Evolutionary conservation across 2,797 vertebrate genomes (phyloP), one percentile per base, ranked within the genome.

Genomic region (Anguilla anguilla): DNA sequence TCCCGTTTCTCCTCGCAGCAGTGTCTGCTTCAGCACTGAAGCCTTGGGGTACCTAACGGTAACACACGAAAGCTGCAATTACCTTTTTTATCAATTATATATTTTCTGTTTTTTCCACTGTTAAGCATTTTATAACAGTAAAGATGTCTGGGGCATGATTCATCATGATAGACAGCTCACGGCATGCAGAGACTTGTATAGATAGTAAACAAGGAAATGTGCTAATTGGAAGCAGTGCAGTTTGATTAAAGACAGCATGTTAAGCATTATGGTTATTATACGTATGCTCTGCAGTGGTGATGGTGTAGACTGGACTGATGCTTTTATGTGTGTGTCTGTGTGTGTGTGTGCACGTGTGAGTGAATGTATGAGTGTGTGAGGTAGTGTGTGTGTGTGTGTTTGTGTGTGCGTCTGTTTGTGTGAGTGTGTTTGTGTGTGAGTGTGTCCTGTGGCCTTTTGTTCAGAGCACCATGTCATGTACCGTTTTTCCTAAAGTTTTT

Each of bases 1-100:
- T 92, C 59, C 55, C 11, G 59, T 86, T 28, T 88, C 83, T 72
- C 28, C 35, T 77, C 88, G 81, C 3, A 89, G 74, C 87, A 89
- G 87, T 86, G 55, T 86, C 2, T 83, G 49, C 88, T 81, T 61
- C 25, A 53, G 57, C 87, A 86, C 87, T 87, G 28, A 61, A 77
- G 89, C 46, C 61, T 39, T 55, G 11, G 85, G 87, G 59, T 15
- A 83, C 28, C 74, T 84, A 57, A 74, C 82, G 87, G 67, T 39
- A 89, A 89, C 85, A 81, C 72, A 13, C n/a, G 49, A 5, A 84
- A 89, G 85, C 81, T 31, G 86, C 43, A 88, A 77, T 64, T 53
- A 72, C 55, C 55, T 11, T 83, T 72, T 59, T 74, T 88, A 87
- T 91, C 85, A 83, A 22, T 53, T 49, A 49, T 61, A 85, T 77